Conservation (phyloP, 1,140 invertebrate genomes). For the Brachionus sp. region DNA sequence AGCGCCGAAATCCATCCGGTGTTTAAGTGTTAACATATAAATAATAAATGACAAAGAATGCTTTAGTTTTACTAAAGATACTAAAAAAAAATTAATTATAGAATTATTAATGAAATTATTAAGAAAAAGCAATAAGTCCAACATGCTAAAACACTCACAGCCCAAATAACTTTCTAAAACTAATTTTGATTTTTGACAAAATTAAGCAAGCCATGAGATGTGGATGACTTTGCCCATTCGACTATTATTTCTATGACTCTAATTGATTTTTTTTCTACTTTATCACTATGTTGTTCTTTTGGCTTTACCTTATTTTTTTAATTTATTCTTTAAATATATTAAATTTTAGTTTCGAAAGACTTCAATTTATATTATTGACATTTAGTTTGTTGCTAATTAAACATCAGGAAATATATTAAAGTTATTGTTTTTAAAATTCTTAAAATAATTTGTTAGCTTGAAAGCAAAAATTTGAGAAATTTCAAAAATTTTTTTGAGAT, state of each 20-base stretch:
- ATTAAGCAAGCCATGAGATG: not conserved
- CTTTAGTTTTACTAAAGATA: too few species aligned
- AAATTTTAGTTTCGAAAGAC: too few species aligned
- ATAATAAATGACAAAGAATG: too few species aligned
- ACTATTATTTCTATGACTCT: not conserved
- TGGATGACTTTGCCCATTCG: not conserved
- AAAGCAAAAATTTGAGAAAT: too few species aligned
- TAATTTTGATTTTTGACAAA: not conserved
- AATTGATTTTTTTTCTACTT: not conserved
- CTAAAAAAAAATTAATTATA: not conserved
- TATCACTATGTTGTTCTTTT: not conserved
- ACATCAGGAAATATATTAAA: too few species aligned
- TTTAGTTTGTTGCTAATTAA: too few species aligned
- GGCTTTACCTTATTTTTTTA: not conserved
- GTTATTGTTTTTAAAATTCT: too few species aligned
- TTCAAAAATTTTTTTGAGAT: too few species aligned
- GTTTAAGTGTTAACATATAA: too few species aligned
- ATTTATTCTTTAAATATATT: not conserved
- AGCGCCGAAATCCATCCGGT: too few species aligned
- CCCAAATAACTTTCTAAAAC: not conserved
- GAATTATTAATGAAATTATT: not conserved
- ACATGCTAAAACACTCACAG: not conserved
- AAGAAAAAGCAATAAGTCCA: constrained; percentile 1
- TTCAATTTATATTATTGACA: too few species aligned
- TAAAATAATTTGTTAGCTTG: too few species aligned